These are phyloP conservation scores for Haliclystus octoradiatus DNA, from an alignment of 30 jellyfish, hydroid and myxozoan species.

Conservation along the genomic window DNA sequence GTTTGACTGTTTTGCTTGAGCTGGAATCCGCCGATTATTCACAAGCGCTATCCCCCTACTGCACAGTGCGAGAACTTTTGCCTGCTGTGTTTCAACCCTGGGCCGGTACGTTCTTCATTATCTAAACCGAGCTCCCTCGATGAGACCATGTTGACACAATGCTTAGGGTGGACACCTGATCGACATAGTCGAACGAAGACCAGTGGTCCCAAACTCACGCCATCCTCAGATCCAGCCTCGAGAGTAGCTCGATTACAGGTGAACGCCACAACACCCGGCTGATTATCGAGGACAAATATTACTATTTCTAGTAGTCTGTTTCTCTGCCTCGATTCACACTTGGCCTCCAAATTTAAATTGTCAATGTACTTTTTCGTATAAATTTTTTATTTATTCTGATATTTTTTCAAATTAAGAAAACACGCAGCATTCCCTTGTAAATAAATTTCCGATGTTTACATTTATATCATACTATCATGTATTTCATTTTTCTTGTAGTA, in stretches of 20 bases:
- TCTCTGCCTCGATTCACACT: too few species aligned
- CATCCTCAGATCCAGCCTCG: slow-evolving; percentile 28
- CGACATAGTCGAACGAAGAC: too few species aligned
- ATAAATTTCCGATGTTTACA: too few species aligned
- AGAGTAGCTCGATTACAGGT: slow-evolving; percentile 45
- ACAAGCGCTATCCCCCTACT: slow-evolving; percentile 97
- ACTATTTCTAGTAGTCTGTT: too few species aligned
- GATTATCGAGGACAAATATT: not conserved
- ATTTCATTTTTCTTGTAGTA: too few species aligned
- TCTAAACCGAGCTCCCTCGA: slow-evolving; percentile 71
- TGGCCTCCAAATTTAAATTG: too few species aligned
- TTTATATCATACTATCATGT: too few species aligned
- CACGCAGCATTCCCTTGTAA: too few species aligned
- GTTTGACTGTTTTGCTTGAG: slow-evolving; percentile 96
- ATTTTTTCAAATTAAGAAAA: too few species aligned
- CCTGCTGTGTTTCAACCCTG: slow-evolving; percentile 99
- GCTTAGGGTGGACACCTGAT: too few species aligned
- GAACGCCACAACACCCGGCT: slow-evolving; percentile 55
- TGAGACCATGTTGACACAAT: slow-evolving; percentile 82
- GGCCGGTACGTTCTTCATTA: slow-evolving; percentile 97
- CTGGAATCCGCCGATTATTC: slow-evolving; percentile 75
- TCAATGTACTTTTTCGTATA: too few species aligned
- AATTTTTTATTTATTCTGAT: too few species aligned
- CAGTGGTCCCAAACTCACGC: slow-evolving; percentile 76
- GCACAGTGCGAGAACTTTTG: slow-evolving; percentile 96